These are phyloP conservation scores for Cliona cf. orientalis DNA, from an alignment of 37 sponge, comb jelly and placozoan genomes.

Conservation along the genomic window DNA sequence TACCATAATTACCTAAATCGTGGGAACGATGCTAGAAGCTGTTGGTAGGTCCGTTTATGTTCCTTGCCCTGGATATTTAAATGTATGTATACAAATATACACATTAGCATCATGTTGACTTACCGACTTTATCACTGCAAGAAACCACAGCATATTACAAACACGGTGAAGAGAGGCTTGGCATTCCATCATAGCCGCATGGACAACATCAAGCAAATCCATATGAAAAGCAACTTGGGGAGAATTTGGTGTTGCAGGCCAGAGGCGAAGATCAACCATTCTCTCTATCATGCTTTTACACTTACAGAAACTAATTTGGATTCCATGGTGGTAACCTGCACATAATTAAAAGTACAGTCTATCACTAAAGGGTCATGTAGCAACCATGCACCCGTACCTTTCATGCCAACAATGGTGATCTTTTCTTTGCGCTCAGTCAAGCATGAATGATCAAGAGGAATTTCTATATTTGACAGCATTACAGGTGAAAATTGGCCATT, in stretches of 20 bases:
- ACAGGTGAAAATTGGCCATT: neutral
- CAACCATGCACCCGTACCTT: neutral
- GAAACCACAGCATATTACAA: neutral
- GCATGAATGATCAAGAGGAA: neutral
- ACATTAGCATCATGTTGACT: neutral
- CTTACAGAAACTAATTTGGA: neutral
- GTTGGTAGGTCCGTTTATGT: slow-evolving; percentile 1
- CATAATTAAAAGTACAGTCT: neutral
- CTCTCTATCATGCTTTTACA: slow-evolving; percentile 1
- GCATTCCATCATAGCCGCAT: slow-evolving; percentile 1
- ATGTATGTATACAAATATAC: neutral
- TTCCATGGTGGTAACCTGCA: neutral
- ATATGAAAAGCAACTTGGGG: neutral
- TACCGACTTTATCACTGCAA: slow-evolving; percentile 1
- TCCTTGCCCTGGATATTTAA: neutral
- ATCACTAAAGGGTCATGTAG: neutral
- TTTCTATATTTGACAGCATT: slow-evolving; percentile 1
- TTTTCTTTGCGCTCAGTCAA: neutral
- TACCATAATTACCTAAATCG: neutral
- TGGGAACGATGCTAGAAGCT: neutral
- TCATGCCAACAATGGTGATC: slow-evolving; percentile 10
- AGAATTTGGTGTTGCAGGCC: slow-evolving; percentile 10
- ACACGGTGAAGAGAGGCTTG: neutral
- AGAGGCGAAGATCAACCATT: neutral
- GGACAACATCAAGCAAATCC: slow-evolving; percentile 2